Percentiles rank a stretch among this genome's conserved stretches.
These are phyloP conservation scores for Dysdera silvatica DNA, from an alignment of 1,140 invertebrate genomes.

Conservation along the genomic window DNA sequence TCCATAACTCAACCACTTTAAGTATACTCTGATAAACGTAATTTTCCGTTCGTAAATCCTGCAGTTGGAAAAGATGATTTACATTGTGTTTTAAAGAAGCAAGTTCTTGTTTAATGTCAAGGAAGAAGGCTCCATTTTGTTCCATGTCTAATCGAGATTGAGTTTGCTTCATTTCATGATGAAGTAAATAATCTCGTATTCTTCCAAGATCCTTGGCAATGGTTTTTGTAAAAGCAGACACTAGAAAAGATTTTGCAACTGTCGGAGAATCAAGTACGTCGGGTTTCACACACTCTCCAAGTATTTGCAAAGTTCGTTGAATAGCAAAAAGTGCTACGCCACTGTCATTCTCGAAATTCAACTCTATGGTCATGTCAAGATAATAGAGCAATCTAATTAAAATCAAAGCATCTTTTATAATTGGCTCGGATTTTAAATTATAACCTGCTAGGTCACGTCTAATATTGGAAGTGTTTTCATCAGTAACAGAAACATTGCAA, in stretches of 20 bases:
- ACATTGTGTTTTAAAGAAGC: too few species aligned
- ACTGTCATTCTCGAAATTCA: background rate
- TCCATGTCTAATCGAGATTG: background rate
- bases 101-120: background rate
- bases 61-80: too few species aligned
- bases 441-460: too few species aligned
- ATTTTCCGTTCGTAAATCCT: too few species aligned
- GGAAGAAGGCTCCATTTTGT: background rate
- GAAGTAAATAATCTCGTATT: background rate
- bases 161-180: background rate
- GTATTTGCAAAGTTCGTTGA: background rate
- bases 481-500: too few species aligned
- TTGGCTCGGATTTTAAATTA: too few species aligned
- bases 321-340: background rate
- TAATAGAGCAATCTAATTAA: background rate
- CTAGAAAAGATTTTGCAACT: background rate
- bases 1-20: too few species aligned
- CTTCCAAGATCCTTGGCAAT: background rate
- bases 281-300: background rate
- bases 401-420: background rate
- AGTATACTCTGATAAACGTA: too few species aligned
- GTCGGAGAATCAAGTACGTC: background rate
- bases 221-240: background rate
- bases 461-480: too few species aligned
- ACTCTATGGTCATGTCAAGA: background rate